phyloP scores from a whole-genome alignment of 2,113 vertebrate genomes.

The Bujurquina vittata region DNA sequence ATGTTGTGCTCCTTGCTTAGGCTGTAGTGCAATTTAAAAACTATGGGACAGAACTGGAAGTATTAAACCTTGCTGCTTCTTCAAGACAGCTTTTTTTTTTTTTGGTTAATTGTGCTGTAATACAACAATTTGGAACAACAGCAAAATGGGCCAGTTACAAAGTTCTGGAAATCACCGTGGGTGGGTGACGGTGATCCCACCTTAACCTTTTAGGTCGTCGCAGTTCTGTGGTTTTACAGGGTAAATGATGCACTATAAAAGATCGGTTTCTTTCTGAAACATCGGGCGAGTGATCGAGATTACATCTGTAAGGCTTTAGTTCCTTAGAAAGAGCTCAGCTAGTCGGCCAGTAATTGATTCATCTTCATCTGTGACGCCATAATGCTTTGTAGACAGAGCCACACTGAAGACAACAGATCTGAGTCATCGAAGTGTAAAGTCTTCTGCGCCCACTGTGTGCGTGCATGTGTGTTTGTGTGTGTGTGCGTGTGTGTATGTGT shows the following conservation, averaged over 20 bases:
- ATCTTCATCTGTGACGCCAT: background rate
- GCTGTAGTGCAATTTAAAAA: background rate
- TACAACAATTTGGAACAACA: background rate
- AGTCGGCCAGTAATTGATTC: too few relatives aligned
- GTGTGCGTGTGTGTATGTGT: background rate
- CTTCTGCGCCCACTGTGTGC: background rate
- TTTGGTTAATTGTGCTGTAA: background rate
- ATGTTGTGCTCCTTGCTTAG: background rate
- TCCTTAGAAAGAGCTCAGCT: background rate
- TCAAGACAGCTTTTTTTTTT: background rate
- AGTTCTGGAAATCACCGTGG: background rate
- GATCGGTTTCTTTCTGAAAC: too few relatives aligned
- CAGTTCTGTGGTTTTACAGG: background rate
- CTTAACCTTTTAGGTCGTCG: background rate
- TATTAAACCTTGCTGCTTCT: background rate
- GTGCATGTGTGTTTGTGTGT: background rate
- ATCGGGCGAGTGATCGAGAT: fast-evolving
- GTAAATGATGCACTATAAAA: background rate
- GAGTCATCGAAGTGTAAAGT: background rate
- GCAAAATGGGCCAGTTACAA: background rate
- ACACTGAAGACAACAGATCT: background rate
- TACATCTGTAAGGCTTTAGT: background rate
- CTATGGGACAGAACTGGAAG: background rate
- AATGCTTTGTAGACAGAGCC: background rate
- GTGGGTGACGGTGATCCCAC: background rate